Evolutionary conservation across 2,113 vertebrate genomes (phyloP).

Genomic region (Eleginops maclovinus): DNA sequence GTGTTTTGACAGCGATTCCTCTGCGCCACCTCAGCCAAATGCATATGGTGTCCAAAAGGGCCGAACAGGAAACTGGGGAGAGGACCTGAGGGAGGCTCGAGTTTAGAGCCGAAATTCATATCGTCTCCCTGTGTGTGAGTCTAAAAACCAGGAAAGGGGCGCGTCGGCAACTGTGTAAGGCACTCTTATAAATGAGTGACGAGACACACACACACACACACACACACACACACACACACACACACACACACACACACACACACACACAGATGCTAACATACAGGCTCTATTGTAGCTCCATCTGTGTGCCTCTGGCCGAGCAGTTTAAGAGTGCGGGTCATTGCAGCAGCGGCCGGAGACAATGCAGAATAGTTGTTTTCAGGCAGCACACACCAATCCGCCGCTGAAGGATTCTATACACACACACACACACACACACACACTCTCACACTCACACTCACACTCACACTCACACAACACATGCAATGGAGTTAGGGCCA

Average conservation of each 20-base stretch:
- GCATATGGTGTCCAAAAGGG: slow-evolving; percentile 44
- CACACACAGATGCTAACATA: slow-evolving; percentile 26
- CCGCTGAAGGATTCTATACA: neutral
- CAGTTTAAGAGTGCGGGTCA: slow-evolving; percentile 58
- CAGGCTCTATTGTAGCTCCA: slow-evolving; percentile 57
- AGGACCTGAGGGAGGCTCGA: slow-evolving; percentile 68
- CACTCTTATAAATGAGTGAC: slow-evolving; percentile 38
- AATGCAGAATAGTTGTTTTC: slow-evolving; percentile 46
- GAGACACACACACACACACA: slow-evolving; percentile 30
- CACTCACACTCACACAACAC: neutral
- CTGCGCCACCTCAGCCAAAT: slow-evolving; percentile 41
- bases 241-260: slow-evolving; percentile 31
- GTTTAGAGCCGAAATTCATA: slow-evolving; percentile 74
- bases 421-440: neutral
- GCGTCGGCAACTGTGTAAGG: slow-evolving; percentile 24
- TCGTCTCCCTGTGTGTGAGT: slow-evolving; percentile 51
- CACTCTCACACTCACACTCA: neutral
- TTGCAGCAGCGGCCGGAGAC: slow-evolving; percentile 18
- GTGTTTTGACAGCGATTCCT: slow-evolving; percentile 71
- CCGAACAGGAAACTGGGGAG: slow-evolving; percentile 80
- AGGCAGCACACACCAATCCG: slow-evolving; percentile 18
- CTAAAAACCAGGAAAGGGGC: slow-evolving; percentile 54
- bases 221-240: slow-evolving; percentile 32
- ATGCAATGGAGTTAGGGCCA: slow-evolving; percentile 6
- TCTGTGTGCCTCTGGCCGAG: slow-evolving; percentile 53